Evolutionary conservation across 2,797 vertebrate species (phyloP), one percentile per base, ranked within the genome.

Genomic region (Microctenopoma steveboyesi): DNA sequence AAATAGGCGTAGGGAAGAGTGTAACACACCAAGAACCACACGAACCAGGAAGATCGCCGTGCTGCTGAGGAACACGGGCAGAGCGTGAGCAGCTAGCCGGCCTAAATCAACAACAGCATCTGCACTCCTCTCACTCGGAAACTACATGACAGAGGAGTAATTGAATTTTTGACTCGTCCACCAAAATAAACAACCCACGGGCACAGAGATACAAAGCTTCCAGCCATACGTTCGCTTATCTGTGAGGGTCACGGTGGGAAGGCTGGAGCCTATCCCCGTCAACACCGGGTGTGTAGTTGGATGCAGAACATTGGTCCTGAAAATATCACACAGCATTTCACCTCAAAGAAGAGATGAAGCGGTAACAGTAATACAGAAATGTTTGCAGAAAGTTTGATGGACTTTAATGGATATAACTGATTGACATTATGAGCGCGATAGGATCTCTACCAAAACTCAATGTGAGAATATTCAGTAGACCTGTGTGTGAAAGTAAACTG

Each of bases 61-160:
- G 13, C 13, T 12, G 0, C 0, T 27, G 65, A 56, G 51, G 49
- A 54, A 30, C 22, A 46, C 13, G 7, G 18, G 46, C 45, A 69
- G 46, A 39, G 42, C 27, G 50, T 7, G 16, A 5, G 5, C 55
- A 11, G 5, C 10, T 0, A 11, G 35, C 37, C 2, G 1, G 43
- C 3, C 35, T 10, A 10, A 54, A 72, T 62, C 69, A 55, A 60
- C 62, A 45, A 25, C 43, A 48, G 28, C 49, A 14, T 58, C 3
- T 56, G 22, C 30, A 22, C 51, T 66, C 27, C 5, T 68, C 64
- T 64, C 60, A 53, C 56, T 81, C 13, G 61, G 49, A 78, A 57
- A 60, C 10, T n/a, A 83, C 79, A 78, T 65, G 83, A 84, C 79
- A 84, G 55, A 69, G 48, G 72, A 67, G 60, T 69, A 78, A 87